Evolutionary conservation across 2,797 vertebrate species (phyloP), one percentile per base, ranked within the genome.

Genomic region (Liasis olivaceus): DNA sequence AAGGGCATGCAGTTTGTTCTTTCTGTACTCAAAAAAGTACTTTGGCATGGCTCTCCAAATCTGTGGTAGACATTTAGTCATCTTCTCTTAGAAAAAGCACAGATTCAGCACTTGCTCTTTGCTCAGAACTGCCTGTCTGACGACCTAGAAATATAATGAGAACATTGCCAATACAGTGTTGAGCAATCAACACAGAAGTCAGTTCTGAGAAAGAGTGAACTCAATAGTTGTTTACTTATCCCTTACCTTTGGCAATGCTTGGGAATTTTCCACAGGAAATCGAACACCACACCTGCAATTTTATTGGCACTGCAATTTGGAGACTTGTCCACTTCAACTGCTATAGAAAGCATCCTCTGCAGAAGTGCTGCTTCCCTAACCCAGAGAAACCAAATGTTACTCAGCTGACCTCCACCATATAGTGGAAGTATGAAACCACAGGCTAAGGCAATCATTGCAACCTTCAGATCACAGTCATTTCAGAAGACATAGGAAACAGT

Each of bases 311-410:
- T 99, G 95, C 98, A 97, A 66, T 97, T 97, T 89, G 99, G 99
- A 96, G 98, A 98, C 72, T 97, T 96, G 96, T 99, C 99, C 89
- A 99, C 99, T 95, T 99, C 99, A 87, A 99, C 97, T 3, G 99
- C 98, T 4, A 99, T 96, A 93, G 98, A 97, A 94, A 99, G 95
- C 99, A 99, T 99, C 96, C 97, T 97, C 96, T 99, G 99, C 89
- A 99, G 97, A 94, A 98, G 97, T 24, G 97, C 97, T 91, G 98
- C 98, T 7, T 98, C 97, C 97, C 98, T 98, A 95, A 72, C 91
- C 24, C 88, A 93, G 95, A 95, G 93, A 92, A 94, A 13, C 31
- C 9, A 5, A 60, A 22, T 11, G 26, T 64, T 85, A 93, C 2
- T 89, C 47, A 64, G 12, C 14, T 15, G 24, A 47, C 4, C 13